Evolutionary conservation across 2,797 vertebrate species (phyloP), one percentile per base, ranked within the genome.

Genomic region (Anguilla pacifica): DNA sequence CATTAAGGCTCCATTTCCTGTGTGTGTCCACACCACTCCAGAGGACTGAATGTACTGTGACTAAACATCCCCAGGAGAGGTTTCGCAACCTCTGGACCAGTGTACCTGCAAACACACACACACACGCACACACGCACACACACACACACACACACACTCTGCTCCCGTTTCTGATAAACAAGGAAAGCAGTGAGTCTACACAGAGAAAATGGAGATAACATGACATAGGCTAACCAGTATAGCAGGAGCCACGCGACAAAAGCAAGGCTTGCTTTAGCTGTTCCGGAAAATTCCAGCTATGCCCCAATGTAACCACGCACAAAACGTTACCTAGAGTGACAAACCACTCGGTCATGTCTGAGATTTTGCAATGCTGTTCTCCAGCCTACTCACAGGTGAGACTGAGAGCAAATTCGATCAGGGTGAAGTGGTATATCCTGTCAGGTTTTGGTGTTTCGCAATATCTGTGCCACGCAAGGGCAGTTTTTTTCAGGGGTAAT

Each of bases 31-130:
- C 13, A 0, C 51, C 22, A 28, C 53, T 57, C 25, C 82, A 5
- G 22, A 31, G 49, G 51, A 31, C 22, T 2, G 3, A 10, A 15
- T 55, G 11, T 17, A 25, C 13, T n/a, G 82, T 84, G 31, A 57
- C 82, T 84, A 51, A 84, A 84, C 82, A 84, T 51, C 7, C 31
- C 6, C 13, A n/a, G 11, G 35, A 84, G 28, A 28, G 31, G 13
- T 84, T 55, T 28, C 82, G n/a, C 82, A 84, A 57, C 82, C 82
- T 51, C 82, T 83, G 49, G 9, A 53, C 49, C 55, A 53, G 11
- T 84, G 82, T 6, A 6, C 49, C 51, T n/a, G 55, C 51, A 51
- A 55, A 35, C 70, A 74, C 6, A 35, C 70, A 74, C 39, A 79
- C 39, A 22, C 70, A 39, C 6, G 15, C 39, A 4, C 39, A 43